These are phyloP conservation scores for Scophthalmus maximus DNA, from an alignment of 2,113 vertebrate genomes.

Conservation along the genomic window DNA sequence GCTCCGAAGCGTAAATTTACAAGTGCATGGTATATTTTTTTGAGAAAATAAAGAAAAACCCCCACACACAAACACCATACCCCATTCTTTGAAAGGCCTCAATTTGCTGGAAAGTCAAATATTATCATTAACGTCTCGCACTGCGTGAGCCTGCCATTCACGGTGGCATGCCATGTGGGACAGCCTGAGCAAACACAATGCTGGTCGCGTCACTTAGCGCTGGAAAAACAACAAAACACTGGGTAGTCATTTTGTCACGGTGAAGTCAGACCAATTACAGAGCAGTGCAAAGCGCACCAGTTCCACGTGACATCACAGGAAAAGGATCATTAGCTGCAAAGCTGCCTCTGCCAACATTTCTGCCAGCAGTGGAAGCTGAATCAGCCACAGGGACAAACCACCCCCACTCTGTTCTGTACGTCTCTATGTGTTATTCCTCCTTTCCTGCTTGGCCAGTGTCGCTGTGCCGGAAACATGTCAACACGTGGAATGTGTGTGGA, in stretches of 20 bases:
- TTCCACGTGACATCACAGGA: slow-evolving; percentile 63
- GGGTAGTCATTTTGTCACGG: slow-evolving; percentile 43
- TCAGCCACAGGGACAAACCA: too few relatives aligned
- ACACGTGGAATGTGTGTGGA: slow-evolving; percentile 20
- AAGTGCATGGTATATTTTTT: neutral
- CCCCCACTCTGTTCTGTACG: too few relatives aligned
- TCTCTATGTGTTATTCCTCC: neutral
- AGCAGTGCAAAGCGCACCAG: slow-evolving; percentile 29
- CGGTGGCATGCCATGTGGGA: neutral
- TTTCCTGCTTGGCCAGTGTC: slow-evolving; percentile 7
- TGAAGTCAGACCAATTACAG: slow-evolving; percentile 55
- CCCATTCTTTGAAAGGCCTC: neutral
- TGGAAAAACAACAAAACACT: slow-evolving; percentile 18
- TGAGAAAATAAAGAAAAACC: slow-evolving; percentile 20
- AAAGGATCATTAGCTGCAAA: slow-evolving; percentile 62
- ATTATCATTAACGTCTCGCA: slow-evolving; percentile 26
- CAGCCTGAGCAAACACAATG: slow-evolving; percentile 31
- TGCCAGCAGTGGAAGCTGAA: too few relatives aligned
- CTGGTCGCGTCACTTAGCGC: slow-evolving; percentile 3
- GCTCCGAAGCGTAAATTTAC: neutral
- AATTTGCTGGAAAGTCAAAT: slow-evolving; percentile 29
- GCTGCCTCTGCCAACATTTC: slow-evolving; percentile 44
- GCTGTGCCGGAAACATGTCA: slow-evolving; percentile 18
- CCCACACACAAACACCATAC: slow-evolving; percentile 10
- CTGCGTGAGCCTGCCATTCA: neutral